A percentile compares a stretch with the other conserved stretches of the same genome.
These are phyloP conservation scores for Himantopus leucocephalus DNA, from an alignment of 2,113 vertebrate species.

Conservation along the genomic window DNA sequence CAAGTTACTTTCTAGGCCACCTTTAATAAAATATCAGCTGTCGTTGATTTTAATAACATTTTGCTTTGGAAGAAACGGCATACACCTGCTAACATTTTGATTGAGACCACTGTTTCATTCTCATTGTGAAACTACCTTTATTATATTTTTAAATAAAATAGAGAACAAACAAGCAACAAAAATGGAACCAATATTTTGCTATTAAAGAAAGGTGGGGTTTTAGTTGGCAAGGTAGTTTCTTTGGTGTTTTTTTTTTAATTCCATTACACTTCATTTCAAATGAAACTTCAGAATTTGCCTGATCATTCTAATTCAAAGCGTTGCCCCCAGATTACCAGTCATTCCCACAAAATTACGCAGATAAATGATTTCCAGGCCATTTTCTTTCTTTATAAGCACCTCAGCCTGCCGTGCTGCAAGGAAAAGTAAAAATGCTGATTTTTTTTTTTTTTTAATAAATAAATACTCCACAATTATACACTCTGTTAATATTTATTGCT, in stretches of 20 bases:
- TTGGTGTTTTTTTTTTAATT: not conserved
- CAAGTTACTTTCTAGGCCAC: not conserved
- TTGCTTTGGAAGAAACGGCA: not conserved
- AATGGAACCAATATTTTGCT: not conserved
- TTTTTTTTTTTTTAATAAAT: not conserved
- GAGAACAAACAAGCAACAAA: not conserved
- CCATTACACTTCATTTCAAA: not conserved
- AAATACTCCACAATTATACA: not conserved
- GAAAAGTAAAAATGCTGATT: not conserved
- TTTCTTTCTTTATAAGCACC: not conserved
- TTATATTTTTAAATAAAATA: not conserved
- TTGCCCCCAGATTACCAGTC: not conserved
- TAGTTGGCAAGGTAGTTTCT: not conserved
- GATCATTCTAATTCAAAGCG: not conserved
- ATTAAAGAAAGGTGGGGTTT: not conserved
- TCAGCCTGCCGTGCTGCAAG: not conserved
- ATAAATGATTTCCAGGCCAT: not conserved
- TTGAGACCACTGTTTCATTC: not conserved
- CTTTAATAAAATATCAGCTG: not conserved
- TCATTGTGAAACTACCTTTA: not conserved
- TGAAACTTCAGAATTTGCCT: not conserved
- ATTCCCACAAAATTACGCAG: not conserved
- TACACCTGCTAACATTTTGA: not conserved
- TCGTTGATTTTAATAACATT: rapidly evolving
- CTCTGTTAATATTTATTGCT: not conserved